These are phyloP conservation scores for Eugnorisma glareosa DNA, from an alignment of 2,888 invertebrate species.

Conservation along the genomic window DNA sequence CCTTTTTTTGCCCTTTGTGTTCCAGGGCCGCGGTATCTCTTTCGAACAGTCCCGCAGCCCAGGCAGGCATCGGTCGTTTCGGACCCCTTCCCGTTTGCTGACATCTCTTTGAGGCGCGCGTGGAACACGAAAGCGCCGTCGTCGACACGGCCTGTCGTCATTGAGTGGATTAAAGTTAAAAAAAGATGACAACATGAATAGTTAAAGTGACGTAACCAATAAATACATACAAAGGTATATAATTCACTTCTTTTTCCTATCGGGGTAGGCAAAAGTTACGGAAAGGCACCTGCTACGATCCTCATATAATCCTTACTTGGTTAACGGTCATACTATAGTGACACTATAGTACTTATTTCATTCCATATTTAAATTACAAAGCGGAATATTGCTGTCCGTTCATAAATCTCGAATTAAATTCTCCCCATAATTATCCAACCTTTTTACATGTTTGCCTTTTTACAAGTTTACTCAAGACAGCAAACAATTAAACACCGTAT, in stretches of 20 bases:
- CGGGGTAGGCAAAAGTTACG: no score
- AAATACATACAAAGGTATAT: no score
- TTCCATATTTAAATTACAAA: background rate
- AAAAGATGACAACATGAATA: background rate
- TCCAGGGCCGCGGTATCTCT: no score
- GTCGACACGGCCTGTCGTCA: no score
- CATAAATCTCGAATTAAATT: constrained; percentile 8
- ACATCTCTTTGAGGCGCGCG: no score
- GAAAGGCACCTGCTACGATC: background rate
- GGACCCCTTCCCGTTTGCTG: no score
- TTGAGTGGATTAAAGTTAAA: background rate
- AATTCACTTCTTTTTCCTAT: no score
- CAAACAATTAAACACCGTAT: constrained; percentile 59
- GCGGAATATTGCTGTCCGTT: background rate
- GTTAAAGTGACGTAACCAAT: background rate
- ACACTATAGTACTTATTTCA: background rate
- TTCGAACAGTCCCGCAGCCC: no score
- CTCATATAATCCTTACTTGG: background rate
- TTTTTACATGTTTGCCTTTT: constrained; percentile 13
- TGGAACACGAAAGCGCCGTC: no score
- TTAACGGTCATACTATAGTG: background rate
- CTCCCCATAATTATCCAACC: constrained; percentile 23
- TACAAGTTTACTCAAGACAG: constrained; percentile 40
- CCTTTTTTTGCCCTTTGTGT: no score
- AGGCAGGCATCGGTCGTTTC: no score